Percentiles rank a stretch among this genome's conserved stretches.
phyloP scores from a whole-genome alignment of 2,113 vertebrate genomes.

The Megaleporinus macrocephalus region DNA sequence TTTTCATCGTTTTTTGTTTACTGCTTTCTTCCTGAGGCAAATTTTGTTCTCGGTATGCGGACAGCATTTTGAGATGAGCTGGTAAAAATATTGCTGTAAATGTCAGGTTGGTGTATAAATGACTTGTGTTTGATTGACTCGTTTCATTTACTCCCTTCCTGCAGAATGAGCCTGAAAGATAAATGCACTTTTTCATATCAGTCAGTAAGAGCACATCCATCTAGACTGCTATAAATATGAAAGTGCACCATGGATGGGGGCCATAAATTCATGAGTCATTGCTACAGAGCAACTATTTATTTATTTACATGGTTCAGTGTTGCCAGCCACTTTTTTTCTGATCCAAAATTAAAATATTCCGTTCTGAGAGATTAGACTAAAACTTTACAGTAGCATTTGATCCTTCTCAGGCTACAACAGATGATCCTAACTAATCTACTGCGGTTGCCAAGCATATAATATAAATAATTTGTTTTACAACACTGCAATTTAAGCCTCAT shows the following conservation, averaged over 20 bases:
- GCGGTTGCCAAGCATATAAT: neutral
- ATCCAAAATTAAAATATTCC: neutral
- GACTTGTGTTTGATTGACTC: neutral
- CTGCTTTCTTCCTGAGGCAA: no score
- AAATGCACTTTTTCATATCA: neutral
- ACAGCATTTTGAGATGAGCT: neutral
- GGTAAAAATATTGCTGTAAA: neutral
- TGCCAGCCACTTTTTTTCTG: neutral
- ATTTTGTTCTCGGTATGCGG: no score
- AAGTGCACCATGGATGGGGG: neutral
- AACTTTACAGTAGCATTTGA: neutral
- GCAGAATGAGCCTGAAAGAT: neutral
- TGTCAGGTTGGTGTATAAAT: neutral
- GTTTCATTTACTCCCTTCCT: slow-evolving; percentile 25
- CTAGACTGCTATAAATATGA: neutral
- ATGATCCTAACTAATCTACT: neutral
- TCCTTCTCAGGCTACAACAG: neutral
- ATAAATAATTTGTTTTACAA: neutral
- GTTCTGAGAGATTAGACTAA: neutral
- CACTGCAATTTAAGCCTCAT: neutral
- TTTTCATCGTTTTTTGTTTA: no score
- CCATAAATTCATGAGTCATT: slow-evolving; percentile 3
- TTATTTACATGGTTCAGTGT: neutral
- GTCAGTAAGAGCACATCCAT: neutral
- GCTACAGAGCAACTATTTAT: neutral